Evolutionary conservation across 2,797 vertebrate species (phyloP).

Genomic region (Premnoplex brunnescens): DNA sequence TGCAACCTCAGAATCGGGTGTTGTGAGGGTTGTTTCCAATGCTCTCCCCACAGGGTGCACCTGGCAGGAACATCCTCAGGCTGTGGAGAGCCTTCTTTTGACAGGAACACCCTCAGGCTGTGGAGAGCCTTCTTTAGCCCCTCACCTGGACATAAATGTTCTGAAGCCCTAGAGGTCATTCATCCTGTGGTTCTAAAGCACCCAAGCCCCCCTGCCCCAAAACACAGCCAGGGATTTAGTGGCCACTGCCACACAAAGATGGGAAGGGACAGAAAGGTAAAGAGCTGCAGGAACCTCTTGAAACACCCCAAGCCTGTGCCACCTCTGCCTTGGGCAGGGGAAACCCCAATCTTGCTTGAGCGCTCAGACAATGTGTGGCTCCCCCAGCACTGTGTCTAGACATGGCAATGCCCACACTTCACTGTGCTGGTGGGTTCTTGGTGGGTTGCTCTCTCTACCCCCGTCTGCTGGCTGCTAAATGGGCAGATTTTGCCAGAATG

Average conservation of each 20-base stretch:
- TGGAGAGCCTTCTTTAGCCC: not conserved
- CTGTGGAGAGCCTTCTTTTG: not conserved
- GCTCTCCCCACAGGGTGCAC: not conserved
- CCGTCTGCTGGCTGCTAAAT: not conserved
- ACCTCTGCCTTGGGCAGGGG: not conserved
- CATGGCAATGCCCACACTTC: not conserved
- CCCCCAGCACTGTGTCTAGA: not conserved
- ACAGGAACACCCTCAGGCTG: not conserved
- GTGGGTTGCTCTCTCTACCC: rapidly evolving
- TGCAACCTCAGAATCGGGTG: rapidly evolving
- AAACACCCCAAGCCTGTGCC: not conserved
- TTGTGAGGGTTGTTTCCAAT: not conserved
- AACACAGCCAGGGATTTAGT: rapidly evolving
- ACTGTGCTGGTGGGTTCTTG: not conserved
- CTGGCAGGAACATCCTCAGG: not conserved
- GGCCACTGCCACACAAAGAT: rapidly evolving
- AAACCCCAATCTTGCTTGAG: not conserved
- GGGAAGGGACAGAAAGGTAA: not conserved
- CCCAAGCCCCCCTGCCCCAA: not conserved
- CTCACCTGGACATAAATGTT: not conserved
- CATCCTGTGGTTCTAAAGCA: not conserved
- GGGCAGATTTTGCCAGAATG: not conserved
- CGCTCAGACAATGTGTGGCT: not conserved
- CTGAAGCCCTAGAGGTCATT: not conserved
- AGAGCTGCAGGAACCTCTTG: not conserved